Evolutionary conservation across 2,113 vertebrate species (phyloP), one percentile per base, ranked within the genome.

Genomic region (Siniperca knerii): DNA sequence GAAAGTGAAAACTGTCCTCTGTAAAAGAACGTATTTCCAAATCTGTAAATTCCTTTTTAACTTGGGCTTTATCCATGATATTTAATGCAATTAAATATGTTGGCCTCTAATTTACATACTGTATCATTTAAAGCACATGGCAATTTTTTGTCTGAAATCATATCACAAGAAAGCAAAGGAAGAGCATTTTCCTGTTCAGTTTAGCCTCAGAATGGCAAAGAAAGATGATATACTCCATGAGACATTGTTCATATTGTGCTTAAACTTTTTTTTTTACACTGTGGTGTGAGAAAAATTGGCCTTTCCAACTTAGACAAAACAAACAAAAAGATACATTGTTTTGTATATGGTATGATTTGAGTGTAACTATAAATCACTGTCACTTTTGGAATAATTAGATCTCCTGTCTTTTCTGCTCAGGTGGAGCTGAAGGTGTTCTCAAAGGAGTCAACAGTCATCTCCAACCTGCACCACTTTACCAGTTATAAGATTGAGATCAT

Each of bases 401-500:
- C 23, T 46, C 18, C 66, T 3, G 2, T 66, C 25, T 23, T 61
- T 37, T 46, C n/a, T 52, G 29, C 54, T 60, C 75, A 95, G 94
- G 92, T 94, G 89, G 97, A 96, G 9, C 94, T 97, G 75, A 97
- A 96, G 7, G 97, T 98, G 12, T 91, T 93, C 29, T 94, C 91
- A 10, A 98, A 97, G 91, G 98, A 99, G 92, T 97, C 97, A 0
- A 90, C 97, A 12, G 96, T 99, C 77, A 98, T 99, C 92, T 98
- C 98, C 0, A 96, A 96, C 88, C 95, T 99, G 85, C 96, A 96
- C 0, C 98, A 99, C 89, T 99, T 99, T 75, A 99, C 98, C 0
- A 98, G 97, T 15, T 99, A 99, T 48, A 97, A 98, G 88, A 99
- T 99, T 0, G 98, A 99, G 94, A 97, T 99, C 81, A 98, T 98